Evolutionary conservation across 1,140 invertebrate species (phyloP), one percentile per base, ranked within the genome.

Genomic region (Papilio glaucus): DNA sequence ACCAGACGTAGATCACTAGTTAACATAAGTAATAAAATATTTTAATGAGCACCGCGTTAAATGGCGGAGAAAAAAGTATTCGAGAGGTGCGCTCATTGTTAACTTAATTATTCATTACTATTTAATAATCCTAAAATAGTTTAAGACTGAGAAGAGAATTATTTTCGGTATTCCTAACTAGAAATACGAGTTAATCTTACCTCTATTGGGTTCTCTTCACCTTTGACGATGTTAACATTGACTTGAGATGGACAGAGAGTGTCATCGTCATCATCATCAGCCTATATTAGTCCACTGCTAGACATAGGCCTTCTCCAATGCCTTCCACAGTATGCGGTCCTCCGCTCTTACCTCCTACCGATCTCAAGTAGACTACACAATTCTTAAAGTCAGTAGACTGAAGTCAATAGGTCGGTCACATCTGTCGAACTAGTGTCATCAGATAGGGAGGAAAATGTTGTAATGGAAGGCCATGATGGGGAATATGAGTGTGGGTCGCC

Each of bases 21-120:
- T 65, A 65, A 21, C 37, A 13, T 65, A 39, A 65, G 37, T 65
- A 65, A 65, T 65, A 65, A 65, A 65, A 65, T 65, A 65, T 41
- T 65, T 65, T 65, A 65, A 65, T 65, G 37, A 65, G 15, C 18
- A 21, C 13, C 13, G 37, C 61, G 15, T 65, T 0, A 53, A 53
- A 53, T 53, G 39, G 2, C 8, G 39, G n/a, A 15, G 39, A 65
- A 41, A 62, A 33, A 38, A 62, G 8, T 38, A n/a, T 53, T 21
- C 6, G 15, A 53, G n/a, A n/a, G n/a, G 38, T n/a, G 8, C 37
- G 33, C 29, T 15, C 33, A 63, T 38, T 63, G 33, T 63, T 37
- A 65, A 63, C 12, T 63, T 63, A 63, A 38, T 65, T 39, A 57
- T 57, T 57, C 49, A 24, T 57, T 26, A 57, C 49, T 24, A 26